Conservation (phyloP, 2,113 vertebrate genomes). For the Psettodes erumei region DNA sequence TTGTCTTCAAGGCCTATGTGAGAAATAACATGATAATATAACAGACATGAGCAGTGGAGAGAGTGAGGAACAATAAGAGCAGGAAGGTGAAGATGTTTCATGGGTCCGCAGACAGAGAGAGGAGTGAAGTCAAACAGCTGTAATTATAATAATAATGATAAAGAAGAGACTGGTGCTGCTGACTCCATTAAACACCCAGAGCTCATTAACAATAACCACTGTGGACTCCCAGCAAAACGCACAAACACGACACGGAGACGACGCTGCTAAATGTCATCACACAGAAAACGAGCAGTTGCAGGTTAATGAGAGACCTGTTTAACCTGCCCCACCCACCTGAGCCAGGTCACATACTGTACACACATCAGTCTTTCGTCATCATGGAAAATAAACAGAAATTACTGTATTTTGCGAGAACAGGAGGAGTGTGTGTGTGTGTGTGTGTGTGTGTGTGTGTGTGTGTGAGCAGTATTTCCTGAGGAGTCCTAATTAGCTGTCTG, state of each 20-base stretch:
- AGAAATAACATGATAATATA: not conserved
- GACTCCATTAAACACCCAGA: not conserved
- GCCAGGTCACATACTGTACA: too few species aligned
- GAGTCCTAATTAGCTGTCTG: too few species aligned
- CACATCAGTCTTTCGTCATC: too few species aligned
- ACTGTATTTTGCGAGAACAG: too few species aligned
- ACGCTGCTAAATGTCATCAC: not conserved
- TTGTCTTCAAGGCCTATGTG: too few species aligned
- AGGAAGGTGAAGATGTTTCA: not conserved
- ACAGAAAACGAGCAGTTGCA: not conserved
- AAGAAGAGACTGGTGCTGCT: not conserved
- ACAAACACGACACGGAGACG: not conserved
- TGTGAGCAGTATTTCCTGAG: too few species aligned
- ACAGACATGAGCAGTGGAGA: not conserved
- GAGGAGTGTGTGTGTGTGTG: too few species aligned
- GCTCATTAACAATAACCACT: not conserved
- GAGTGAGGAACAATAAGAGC: not conserved
- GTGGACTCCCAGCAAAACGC: not conserved
- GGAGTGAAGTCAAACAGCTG: not conserved
- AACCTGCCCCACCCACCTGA: too few species aligned
- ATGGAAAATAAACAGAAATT: too few species aligned
- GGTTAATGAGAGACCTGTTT: not conserved
- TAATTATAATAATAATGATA: not conserved
- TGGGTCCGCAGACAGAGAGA: too few species aligned
- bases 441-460: too few species aligned